phyloP scores from a whole-genome alignment of 2,888 invertebrate genomes.

The Tetropium fuscum region DNA sequence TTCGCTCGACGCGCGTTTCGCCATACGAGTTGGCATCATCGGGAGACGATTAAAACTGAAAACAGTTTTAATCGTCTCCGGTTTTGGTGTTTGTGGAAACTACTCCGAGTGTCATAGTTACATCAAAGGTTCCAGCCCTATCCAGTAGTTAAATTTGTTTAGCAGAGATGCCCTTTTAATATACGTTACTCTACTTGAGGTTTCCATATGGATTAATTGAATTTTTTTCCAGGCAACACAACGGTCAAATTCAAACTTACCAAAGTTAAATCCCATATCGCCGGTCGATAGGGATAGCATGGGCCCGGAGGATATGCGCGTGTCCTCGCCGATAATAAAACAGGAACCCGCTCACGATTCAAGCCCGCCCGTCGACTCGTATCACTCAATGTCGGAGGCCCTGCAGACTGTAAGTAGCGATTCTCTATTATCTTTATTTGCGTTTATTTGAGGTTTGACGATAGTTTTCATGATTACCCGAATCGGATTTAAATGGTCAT shows the following conservation, averaged over 20 bases:
- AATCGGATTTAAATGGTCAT: not conserved
- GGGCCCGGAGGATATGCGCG: constrained; percentile 69
- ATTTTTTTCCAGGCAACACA: constrained; percentile 45
- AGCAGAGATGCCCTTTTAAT: too few species aligned
- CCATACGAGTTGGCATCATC: too few species aligned
- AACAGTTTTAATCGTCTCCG: too few species aligned
- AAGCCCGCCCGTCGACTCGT: constrained; percentile 63
- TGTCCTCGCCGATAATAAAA: constrained; percentile 70
- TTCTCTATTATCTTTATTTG: constrained; percentile 3
- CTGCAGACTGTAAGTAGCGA: constrained; percentile 66
- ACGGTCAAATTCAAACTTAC: constrained; percentile 67
- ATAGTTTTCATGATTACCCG: not conserved
- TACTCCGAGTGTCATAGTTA: too few species aligned
- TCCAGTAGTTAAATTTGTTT: too few species aligned
- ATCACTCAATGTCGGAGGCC: constrained; percentile 65
- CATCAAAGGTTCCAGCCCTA: too few species aligned
- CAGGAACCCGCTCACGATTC: constrained; percentile 72
- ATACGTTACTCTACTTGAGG: too few species aligned
- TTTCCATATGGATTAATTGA: too few species aligned
- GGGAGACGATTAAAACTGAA: too few species aligned
- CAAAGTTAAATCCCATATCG: constrained; percentile 74
- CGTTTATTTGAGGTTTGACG: not conserved
- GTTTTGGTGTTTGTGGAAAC: too few species aligned
- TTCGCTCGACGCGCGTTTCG: too few species aligned
- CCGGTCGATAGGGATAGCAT: constrained; percentile 68